phyloP scores from a whole-genome alignment of 2,888 invertebrate genomes.

The Tiliacea citrago region DNA sequence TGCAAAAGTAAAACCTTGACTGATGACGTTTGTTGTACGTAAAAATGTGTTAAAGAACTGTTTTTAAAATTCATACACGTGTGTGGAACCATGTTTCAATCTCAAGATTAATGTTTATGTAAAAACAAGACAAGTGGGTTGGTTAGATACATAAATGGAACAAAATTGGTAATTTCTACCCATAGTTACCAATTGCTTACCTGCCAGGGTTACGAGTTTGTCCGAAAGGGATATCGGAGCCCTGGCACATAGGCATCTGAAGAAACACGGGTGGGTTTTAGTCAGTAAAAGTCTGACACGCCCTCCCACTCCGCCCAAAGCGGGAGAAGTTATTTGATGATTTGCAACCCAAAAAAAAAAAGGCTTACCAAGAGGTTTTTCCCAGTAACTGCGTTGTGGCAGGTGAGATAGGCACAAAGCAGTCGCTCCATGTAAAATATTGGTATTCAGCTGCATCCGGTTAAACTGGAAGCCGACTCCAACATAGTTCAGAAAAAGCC shows the following conservation, averaged over 20 bases:
- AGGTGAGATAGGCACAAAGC: neutral
- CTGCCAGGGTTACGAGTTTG: too few species aligned
- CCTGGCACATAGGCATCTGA: too few species aligned
- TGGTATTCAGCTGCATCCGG: neutral
- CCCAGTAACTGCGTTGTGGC: neutral
- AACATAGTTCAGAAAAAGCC: neutral
- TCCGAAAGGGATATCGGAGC: too few species aligned
- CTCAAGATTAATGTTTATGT: too few species aligned
- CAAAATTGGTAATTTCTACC: too few species aligned
- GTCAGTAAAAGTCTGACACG: too few species aligned
- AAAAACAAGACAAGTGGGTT: too few species aligned
- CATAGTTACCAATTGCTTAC: neutral
- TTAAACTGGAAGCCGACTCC: neutral
- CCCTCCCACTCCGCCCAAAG: too few species aligned
- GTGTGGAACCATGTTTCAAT: neutral
- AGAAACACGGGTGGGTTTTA: too few species aligned
- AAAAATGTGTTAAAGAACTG: neutral
- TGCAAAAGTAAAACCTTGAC: neutral
- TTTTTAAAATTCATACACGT: neutral
- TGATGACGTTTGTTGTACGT: neutral
- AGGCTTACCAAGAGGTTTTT: neutral
- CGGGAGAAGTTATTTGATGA: too few species aligned
- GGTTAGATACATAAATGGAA: too few species aligned
- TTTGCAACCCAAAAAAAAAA: too few species aligned
- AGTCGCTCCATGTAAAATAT: neutral